Evolutionary conservation across 2,888 invertebrate species (phyloP).

Genomic region (Pammene aurita): DNA sequence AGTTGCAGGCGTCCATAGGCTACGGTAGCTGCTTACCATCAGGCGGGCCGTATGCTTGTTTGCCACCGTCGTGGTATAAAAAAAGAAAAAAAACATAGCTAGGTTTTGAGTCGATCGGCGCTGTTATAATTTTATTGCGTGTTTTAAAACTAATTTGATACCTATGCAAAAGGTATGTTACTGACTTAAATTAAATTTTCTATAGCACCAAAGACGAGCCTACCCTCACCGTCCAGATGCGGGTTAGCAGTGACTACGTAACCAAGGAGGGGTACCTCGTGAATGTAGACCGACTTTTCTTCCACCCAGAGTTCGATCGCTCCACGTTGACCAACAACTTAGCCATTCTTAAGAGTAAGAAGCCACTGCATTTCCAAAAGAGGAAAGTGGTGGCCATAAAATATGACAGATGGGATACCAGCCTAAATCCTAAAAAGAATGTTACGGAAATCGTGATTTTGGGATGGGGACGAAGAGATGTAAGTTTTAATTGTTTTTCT

Average conservation of each 20-base stretch:
- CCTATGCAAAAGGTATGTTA: no score
- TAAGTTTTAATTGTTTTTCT: constrained; percentile 37
- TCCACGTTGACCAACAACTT: constrained; percentile 53
- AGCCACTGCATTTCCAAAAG: constrained; percentile 43
- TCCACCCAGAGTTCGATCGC: constrained; percentile 55
- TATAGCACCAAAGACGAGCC: neutral
- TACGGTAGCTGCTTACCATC: no score
- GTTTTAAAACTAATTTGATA: no score
- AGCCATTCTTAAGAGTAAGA: constrained; percentile 50
- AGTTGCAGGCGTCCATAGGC: no score
- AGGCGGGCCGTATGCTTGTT: no score
- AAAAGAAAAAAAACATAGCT: no score
- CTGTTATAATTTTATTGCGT: no score
- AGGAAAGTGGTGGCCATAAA: constrained; percentile 51
- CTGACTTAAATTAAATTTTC: no score
- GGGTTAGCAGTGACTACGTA: constrained; percentile 55
- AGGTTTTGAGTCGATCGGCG: no score
- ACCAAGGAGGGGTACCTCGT: constrained; percentile 49
- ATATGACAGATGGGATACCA: constrained; percentile 45
- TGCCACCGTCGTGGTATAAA: no score
- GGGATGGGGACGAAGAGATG: constrained; percentile 59
- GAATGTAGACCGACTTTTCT: constrained; percentile 47
- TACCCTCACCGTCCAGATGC: constrained; percentile 44
- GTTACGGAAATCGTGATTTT: constrained; percentile 49
- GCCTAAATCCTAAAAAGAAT: neutral